phyloP scores from a whole-genome alignment of 2,888 invertebrate species.

The Thereva unica region DNA sequence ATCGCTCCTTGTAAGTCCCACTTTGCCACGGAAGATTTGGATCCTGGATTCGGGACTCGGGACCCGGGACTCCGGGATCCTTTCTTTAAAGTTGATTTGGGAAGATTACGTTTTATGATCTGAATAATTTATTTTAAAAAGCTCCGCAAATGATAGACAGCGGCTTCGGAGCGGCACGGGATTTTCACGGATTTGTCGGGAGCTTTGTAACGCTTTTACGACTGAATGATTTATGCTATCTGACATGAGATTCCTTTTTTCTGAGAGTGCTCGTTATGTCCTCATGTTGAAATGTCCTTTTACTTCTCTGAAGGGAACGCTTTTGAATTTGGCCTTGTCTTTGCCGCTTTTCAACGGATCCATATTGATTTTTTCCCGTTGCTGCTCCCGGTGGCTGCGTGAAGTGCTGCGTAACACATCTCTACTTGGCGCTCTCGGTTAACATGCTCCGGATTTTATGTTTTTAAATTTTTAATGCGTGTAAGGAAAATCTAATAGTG shows the following conservation, averaged over 20 bases:
- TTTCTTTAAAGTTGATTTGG: constrained; percentile 37
- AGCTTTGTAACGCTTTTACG: constrained; percentile 6
- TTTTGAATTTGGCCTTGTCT: too few relatives aligned
- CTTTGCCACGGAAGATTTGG: constrained; percentile 25
- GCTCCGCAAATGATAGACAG: constrained; percentile 34
- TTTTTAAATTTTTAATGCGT: too few relatives aligned
- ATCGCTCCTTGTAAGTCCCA: constrained; percentile 33
- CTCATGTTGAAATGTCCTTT: background rate
- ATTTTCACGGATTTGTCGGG: constrained; percentile 27
- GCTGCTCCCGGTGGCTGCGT: too few relatives aligned
- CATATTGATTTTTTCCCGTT: too few relatives aligned
- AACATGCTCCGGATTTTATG: too few relatives aligned
- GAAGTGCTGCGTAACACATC: too few relatives aligned
- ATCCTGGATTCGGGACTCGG: too few relatives aligned
- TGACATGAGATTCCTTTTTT: constrained; percentile 20
- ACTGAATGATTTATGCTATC: constrained; percentile 24
- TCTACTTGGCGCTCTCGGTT: too few relatives aligned
- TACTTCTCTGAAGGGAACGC: background rate
- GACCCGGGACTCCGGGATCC: background rate
- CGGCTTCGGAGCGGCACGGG: constrained; percentile 1
- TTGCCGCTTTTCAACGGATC: too few relatives aligned
- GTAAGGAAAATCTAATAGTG: too few relatives aligned
- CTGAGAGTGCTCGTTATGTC: background rate
- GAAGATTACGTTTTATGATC: constrained; percentile 40
- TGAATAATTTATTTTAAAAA: constrained; percentile 42